Conservation (phyloP, 2,888 invertebrate species). For the Lithophane leautieri region DNA sequence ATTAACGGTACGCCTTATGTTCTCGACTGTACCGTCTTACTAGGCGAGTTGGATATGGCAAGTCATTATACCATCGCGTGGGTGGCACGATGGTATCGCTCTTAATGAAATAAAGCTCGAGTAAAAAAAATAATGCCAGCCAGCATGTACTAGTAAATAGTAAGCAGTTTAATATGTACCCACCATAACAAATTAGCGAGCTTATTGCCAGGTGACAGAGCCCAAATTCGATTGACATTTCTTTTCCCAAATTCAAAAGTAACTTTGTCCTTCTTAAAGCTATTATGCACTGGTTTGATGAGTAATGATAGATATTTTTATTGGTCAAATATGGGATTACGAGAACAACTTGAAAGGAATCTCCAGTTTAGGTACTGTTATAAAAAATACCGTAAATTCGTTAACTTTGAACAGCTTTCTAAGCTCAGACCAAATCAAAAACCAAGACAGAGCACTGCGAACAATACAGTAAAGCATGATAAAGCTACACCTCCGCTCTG, state of each 20-base stretch:
- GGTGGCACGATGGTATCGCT: conserved; percentile 87
- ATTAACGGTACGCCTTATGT: conserved; percentile 71
- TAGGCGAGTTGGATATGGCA: conserved; percentile 82
- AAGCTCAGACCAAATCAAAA: background rate
- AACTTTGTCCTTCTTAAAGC: conserved; percentile 48
- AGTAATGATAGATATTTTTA: conserved; percentile 76
- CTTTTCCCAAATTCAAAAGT: background rate
- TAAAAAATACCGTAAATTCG: conserved; percentile 26
- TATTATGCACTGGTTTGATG: conserved; percentile 76
- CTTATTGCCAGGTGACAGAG: conserved; percentile 43
- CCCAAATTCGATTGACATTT: conserved; percentile 32
- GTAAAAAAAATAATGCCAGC: conserved; percentile 78
- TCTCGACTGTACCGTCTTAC: conserved; percentile 71
- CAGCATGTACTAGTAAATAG: conserved; percentile 68
- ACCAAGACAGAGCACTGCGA: too few species aligned
- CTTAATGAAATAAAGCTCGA: conserved; percentile 89
- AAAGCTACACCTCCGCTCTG: too few species aligned
- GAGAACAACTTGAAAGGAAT: conserved; percentile 45
- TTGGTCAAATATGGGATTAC: conserved; percentile 76
- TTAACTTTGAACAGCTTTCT: background rate
- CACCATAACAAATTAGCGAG: conserved; percentile 49
- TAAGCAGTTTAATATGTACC: conserved; percentile 42
- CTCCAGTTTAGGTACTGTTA: conserved; percentile 18
- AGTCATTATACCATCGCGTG: conserved; percentile 88
- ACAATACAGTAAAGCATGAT: too few species aligned